Evolutionary conservation across 1,140 invertebrate species (phyloP).

Genomic region (Nebria ingens): DNA sequence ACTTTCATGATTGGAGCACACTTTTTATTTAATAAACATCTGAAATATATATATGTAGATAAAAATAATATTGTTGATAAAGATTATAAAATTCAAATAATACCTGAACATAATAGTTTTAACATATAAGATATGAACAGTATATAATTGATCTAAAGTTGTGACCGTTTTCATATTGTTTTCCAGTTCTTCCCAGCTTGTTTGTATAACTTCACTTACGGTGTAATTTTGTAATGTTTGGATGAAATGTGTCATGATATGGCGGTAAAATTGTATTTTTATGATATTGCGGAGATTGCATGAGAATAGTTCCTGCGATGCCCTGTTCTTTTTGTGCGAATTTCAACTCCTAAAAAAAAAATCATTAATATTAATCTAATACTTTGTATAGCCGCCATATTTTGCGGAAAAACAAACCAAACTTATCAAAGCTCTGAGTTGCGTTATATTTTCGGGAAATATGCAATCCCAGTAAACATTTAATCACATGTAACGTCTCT

Average conservation of each 20-base stretch:
- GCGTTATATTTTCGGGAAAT: too few relatives aligned
- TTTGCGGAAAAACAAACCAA: too few relatives aligned
- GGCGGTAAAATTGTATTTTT: constrained; percentile 53
- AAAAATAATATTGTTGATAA: constrained; percentile 15
- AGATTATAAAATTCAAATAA: constrained; percentile 17
- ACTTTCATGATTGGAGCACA: constrained; percentile 52
- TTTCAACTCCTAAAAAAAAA: constrained; percentile 39
- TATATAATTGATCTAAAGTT: constrained; percentile 57
- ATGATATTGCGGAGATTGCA: constrained; percentile 46
- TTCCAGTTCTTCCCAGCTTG: constrained; percentile 59
- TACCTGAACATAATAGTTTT: constrained; percentile 55
- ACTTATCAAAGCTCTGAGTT: too few relatives aligned
- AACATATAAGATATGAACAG: constrained; percentile 55
- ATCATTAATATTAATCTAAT: too few relatives aligned
- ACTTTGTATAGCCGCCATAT: too few relatives aligned
- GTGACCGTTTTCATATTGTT: constrained; percentile 47
- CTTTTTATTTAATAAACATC: constrained; percentile 56
- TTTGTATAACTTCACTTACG: constrained; percentile 54
- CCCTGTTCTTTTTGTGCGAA: constrained; percentile 36
- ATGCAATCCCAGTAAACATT: too few relatives aligned
- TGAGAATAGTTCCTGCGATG: constrained; percentile 33
- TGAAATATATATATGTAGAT: constrained; percentile 38
- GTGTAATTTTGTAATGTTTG: constrained; percentile 61
- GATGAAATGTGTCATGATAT: constrained; percentile 62
- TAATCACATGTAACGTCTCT: too few relatives aligned